Base-by-base conservation (phyloP, 1,140 invertebrate species). In the Copidosoma floridanum region DNA sequence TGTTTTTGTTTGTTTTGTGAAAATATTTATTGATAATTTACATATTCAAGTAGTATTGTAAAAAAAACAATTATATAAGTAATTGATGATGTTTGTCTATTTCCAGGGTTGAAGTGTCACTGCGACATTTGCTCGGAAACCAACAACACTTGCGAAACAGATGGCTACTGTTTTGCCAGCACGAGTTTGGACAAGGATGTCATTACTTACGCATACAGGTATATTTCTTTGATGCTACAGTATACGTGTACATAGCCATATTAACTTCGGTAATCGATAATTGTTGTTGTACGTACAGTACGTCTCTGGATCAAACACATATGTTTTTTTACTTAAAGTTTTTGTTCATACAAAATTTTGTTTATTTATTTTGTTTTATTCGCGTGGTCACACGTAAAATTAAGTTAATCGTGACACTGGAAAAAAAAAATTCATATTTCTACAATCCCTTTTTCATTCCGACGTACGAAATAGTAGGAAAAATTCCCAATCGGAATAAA, bases 161-260 rank as follows among this genome's bases (percentile, higher is more conserved):
- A 95, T 82, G 93, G 93, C 18, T 90, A 87, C 69, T 95, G 92
- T 77, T 94, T 90, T 68, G 90, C 92, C 3, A 89, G 90, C 26
- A 88, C 88, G 55, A 85, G 85, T 58, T 75, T 88, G 63, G 82
- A 86, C 50, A 83, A 85, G 66, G 78, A 80, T 50, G 78, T 79
- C 60, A 81, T 85, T 61, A 84, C 83, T 57, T 84, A 87, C 75
- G 86, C 86, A 41, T 91, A 88, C 77, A 87, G 91, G 92, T 93
- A 86, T 78, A 50, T 21, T 21, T 4, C 26, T 2, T 24, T 43
- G n/a, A n/a, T n/a, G n/a, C n/a, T n/a, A n/a, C n/a, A n/a, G n/a
- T n/a, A n/a, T n/a, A n/a, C n/a, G n/a, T n/a, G n/a, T n/a, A n/a
- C n/a, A n/a, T n/a, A n/a, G n/a, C n/a, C n/a, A n/a, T n/a, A n/a